Evolutionary conservation across 2,113 vertebrate genomes (phyloP).

Genomic region (Arvicanthis niloticus): DNA sequence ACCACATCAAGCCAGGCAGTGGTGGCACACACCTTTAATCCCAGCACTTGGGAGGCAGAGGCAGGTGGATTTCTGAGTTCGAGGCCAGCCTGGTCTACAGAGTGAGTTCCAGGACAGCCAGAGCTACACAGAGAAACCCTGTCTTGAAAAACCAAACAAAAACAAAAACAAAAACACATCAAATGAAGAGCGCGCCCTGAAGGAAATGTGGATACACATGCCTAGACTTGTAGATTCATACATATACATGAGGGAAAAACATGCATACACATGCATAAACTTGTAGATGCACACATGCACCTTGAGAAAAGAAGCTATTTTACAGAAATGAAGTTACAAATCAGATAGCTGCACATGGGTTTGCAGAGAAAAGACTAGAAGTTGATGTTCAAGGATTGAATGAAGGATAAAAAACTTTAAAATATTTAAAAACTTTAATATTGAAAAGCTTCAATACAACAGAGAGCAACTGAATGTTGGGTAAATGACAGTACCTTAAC

Average conservation of each 20-base stretch:
- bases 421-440: conserved; percentile 28
- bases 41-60: no score
- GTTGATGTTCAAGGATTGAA: neutral
- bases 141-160: no score
- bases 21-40: no score
- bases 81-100: no score
- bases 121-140: no score
- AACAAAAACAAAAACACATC: no score
- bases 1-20: no score
- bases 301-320: conserved; percentile 44
- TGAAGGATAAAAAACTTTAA: neutral
- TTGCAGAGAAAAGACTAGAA: neutral
- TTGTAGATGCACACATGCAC: neutral
- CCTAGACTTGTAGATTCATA: neutral
- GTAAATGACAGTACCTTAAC: neutral
- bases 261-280: neutral
- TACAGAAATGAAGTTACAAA: conserved; percentile 7
- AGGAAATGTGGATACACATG: neutral
- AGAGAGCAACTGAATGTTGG: neutral
- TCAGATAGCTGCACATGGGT: neutral
- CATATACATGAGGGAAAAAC: neutral
- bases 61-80: no score
- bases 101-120: no score
- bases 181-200: neutral
- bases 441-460: neutral